Conservation (phyloP, 2,113 vertebrate species). For the Anoplopoma fimbria region DNA sequence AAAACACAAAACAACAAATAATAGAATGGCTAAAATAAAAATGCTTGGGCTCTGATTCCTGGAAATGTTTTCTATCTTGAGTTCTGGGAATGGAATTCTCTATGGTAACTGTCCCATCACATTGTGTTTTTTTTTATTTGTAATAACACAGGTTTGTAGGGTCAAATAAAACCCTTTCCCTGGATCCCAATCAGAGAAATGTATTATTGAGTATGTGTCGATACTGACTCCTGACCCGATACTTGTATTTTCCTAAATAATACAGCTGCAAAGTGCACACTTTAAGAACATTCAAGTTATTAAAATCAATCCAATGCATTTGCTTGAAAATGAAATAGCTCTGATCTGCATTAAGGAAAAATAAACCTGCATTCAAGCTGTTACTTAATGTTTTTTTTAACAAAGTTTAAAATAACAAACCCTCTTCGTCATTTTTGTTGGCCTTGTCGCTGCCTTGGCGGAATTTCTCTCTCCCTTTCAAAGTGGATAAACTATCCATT, state of each 20-base stretch:
- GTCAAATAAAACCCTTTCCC: background rate
- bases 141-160: background rate
- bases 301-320: background rate
- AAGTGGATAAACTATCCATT: background rate
- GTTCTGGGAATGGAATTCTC: background rate
- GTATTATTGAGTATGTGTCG: no score
- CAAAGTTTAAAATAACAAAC: background rate
- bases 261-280: background rate
- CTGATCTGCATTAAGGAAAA: background rate
- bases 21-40: constrained; percentile 1
- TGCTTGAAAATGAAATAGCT: background rate
- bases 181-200: background rate
- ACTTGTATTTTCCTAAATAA: background rate
- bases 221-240: no score
- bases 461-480: background rate
- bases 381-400: no score
- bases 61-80: background rate
- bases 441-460: background rate
- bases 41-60: background rate
- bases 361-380: no score
- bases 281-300: background rate
- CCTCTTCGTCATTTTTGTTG: background rate
- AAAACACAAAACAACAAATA: constrained; percentile 20
- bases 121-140: background rate
- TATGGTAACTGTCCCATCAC: background rate